Evolutionary conservation across 2,797 vertebrate genomes (phyloP), one percentile per base, ranked within the genome.

Genomic region (Merluccius polli): DNA sequence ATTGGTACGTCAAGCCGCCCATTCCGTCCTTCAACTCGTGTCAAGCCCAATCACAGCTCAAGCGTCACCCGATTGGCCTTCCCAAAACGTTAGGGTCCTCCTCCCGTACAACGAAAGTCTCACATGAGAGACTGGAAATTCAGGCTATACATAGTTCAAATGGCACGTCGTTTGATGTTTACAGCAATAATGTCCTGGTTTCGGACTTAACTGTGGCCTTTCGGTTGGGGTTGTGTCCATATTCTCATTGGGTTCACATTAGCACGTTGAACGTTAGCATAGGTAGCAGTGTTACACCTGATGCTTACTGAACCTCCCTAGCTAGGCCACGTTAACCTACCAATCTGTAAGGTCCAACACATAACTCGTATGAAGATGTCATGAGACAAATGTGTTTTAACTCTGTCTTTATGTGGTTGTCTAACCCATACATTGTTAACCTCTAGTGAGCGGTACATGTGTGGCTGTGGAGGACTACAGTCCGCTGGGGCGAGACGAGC

Each of bases 361-460:
- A 52, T 59, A n/a, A 59, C 13, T 35, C 6, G 15, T 6, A 35
- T 2, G 52, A 59, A 59, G n/a, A 24, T 16, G 52, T 59, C 21
- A 24, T 10, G 52, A n/a, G 69, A 10, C 31, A 21, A 21, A 31
- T 18, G 30, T 70, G 68, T 33, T 70, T n/a, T 8, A 70, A 21
- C 30, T 31, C 12, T 35, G 18, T 18, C 31, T 33, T 65, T 32
- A 59, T 44, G 73, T 4, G 70, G 30, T 38, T 79, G 15, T 67
- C 75, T 44, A 36, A 33, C 70, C 15, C 7, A 9, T 73, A 74
- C 77, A 99, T 27, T 0, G n/a, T 69, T 15, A 18, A 31, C 67
- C 12, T 21, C 67, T 21, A 69, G 98, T 95, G 78, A 95, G 89
- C 70, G 98, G 98, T 30, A 93, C 85, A 11, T 99, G 95, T 82